Evolutionary conservation across 1,140 invertebrate species (phyloP), one percentile per base, ranked within the genome.

Genomic region (Mylabris phalerata): DNA sequence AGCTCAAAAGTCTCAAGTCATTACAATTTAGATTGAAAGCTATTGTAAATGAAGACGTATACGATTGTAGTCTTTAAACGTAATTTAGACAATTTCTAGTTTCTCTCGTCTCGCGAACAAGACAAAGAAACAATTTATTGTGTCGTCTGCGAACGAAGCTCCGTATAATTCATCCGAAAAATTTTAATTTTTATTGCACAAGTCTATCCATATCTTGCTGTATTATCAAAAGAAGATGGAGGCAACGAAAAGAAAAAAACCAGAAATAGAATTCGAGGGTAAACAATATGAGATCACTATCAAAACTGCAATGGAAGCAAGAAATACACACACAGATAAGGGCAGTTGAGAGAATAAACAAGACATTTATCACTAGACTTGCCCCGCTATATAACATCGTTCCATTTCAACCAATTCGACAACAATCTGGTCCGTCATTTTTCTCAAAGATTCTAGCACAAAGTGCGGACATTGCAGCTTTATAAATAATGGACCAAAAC

Each of bases 331-430:
- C 32, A 32, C 7, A 68, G 64, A 68, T 68, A 68, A 66, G 62
- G 55, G 60, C 45, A 32, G 60, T 63, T 64, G 50, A 58, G 62
- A 67, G 63, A 67, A 69, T 69, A 69, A 69, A 69, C 67, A 69
- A 69, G 65, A 63, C 65, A 69, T 69, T 69, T 69, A 67, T 69
- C 65, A 69, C 65, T 54, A 54, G 51, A 54, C 24, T 54, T 45
- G 41, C 51, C 11, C 45, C 42, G 43, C 51, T 54, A 39, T 54
- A 45, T 45, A 42, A 40, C 32, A 54, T 27, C 51, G 43, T 11
- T 54, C 26, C 39, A 27, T 43, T 41, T 52, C 46, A 32, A 32
- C 42, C 51, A 54, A 32, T 27, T 45, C 51, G 43, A 45, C 51
- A 32, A 32, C 32, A 54, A 54, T 54, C 51, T 46, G 25, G 38